Base-by-base conservation (phyloP, 2,113 vertebrate species). In the Callorhinus ursinus region DNA sequence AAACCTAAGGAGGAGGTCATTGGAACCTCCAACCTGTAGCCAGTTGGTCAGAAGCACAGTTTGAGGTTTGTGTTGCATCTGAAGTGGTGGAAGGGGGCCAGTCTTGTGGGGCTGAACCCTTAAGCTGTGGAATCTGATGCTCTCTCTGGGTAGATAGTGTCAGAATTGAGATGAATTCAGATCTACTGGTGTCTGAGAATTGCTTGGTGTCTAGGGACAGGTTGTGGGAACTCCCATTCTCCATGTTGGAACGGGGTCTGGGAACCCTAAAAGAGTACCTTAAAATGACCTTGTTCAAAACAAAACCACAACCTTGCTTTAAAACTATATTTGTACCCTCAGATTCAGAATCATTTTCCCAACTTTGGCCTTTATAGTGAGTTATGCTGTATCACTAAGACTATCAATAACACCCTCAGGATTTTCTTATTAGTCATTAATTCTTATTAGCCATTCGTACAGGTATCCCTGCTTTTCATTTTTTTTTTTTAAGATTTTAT, bases 371-470 rank as follows among this genome's bases (percentile, higher is more conserved):
- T 83, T 82, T 86, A n/a, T 22, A 55, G 6, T 92, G 28, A 74
- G 24, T 53, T 51, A 76, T 77, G 36, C 53, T 81, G 33, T 67
- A 91, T 74, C 82, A 97, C 22, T 80, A 91, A 93, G 71, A 61
- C 36, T 79, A 88, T 42, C 53, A 87, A 90, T 84, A 84, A 71
- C 59, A 91, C 80, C 82, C 63, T 51, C 19, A 89, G 53, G 87
- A 92, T 81, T 86, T 80, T 95, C 72, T 93, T 92, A 61, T 80
- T 24, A 85, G 15, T 74, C 82, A 83, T 86, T 87, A 95, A 96
- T 72, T 42, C 71, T 74, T 74, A 74, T 42, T 42, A 76, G 72
- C 46, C 72, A 46, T 46, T 46, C 15, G 7, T 79, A 51, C 28
- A 79, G 76, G 46, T 79, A 79, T 79, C 28, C 28, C 46, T 51